Evolutionary conservation across 1,140 invertebrate genomes (phyloP).

Genomic region (Listronotus bonariensis): DNA sequence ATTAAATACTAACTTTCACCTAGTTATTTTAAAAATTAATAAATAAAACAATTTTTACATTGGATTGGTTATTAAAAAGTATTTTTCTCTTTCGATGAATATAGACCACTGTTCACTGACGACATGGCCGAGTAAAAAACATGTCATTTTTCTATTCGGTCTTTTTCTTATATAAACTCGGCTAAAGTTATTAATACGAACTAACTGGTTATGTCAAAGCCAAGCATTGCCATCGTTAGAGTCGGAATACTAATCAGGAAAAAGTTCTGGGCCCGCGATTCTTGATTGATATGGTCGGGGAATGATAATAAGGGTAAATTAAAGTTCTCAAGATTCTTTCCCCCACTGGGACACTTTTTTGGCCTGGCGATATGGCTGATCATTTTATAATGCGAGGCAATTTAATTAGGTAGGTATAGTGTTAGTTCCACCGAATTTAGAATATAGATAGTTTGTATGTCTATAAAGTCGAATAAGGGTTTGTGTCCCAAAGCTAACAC

Average conservation of each 20-base stretch:
- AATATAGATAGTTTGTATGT: too few species aligned
- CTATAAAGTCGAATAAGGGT: too few species aligned
- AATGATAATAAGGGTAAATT: conserved; percentile 53
- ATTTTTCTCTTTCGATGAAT: not conserved
- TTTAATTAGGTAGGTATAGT: too few species aligned
- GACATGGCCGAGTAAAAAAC: conserved; percentile 44
- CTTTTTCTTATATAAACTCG: conserved; percentile 54
- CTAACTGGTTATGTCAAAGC: conserved; percentile 59
- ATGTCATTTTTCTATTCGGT: conserved; percentile 56
- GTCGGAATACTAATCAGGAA: conserved; percentile 55
- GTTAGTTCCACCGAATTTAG: too few species aligned
- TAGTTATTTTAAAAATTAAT: not conserved
- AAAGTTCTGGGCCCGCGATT: conserved; percentile 44
- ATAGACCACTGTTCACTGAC: conserved; percentile 19
- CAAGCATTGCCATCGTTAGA: conserved; percentile 55
- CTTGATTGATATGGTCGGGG: conserved; percentile 54
- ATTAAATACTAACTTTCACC: too few species aligned
- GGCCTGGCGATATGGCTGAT: too few species aligned
- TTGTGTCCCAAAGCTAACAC: too few species aligned
- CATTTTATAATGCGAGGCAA: too few species aligned
- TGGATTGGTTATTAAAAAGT: not conserved
- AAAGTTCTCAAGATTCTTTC: conserved; percentile 29
- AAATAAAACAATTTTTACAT: conserved; percentile 3
- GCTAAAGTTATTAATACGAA: conserved; percentile 58
- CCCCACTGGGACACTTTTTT: too few species aligned